phyloP scores from a whole-genome alignment of 2,888 invertebrate genomes.

The Actias luna region DNA sequence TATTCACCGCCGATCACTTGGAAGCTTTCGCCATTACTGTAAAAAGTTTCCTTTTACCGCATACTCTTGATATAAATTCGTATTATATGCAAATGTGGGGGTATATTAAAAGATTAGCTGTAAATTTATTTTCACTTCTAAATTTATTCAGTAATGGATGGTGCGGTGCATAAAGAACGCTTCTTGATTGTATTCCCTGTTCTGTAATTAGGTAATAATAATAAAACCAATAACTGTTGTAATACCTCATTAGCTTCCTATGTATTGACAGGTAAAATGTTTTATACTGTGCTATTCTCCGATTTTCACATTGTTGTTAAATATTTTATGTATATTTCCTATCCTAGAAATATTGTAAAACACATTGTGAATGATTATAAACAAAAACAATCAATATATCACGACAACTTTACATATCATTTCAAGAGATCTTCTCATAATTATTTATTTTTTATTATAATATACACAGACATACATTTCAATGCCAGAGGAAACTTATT shows the following conservation, averaged over 20 bases:
- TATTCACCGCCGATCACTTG: slow-evolving; percentile 2
- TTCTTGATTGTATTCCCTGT: not conserved
- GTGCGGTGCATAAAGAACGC: not conserved
- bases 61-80: not conserved
- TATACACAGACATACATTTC: not conserved
- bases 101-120: no score
- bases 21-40: not conserved
- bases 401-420: not conserved
- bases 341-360: not conserved
- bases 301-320: not conserved
- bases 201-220: not conserved
- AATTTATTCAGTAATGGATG: not conserved
- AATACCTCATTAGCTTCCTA: not conserved
- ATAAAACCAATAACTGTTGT: not conserved
- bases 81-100: no score
- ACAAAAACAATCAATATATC: no score
- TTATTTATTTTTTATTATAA: not conserved
- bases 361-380: not conserved
- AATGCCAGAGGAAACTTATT: not conserved
- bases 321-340: not conserved
- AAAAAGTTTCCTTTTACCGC: not conserved
- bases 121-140: not conserved
- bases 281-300: not conserved
- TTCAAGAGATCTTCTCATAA: not conserved
- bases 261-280: not conserved